Conservation (phyloP, 2,113 vertebrate species). For the Tauraco erythrolophus region DNA sequence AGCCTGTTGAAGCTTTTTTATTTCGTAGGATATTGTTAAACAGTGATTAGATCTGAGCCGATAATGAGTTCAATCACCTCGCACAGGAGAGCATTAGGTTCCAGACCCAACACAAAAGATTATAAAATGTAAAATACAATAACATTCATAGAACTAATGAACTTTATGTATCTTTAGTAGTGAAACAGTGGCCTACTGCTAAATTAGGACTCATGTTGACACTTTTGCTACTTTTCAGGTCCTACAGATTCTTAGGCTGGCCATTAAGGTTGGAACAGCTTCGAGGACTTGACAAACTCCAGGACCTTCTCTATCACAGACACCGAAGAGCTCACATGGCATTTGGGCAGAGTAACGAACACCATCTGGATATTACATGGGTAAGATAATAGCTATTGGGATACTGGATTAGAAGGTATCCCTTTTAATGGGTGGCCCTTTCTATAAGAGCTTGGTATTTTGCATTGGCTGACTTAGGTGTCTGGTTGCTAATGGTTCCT, state of each 20-base stretch:
- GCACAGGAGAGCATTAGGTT: background rate
- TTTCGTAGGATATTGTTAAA: background rate
- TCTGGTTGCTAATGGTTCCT: background rate
- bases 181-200: background rate
- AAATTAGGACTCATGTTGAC: background rate
- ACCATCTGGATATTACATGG: background rate
- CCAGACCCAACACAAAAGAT: background rate
- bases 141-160: background rate
- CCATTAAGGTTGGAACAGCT: background rate
- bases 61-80: background rate
- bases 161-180: background rate
- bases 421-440: background rate
- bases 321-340: background rate
- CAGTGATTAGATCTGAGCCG: background rate
- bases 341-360: background rate
- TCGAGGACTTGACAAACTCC: background rate
- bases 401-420: background rate
- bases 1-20: background rate
- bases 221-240: background rate
- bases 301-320: background rate
- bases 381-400: background rate
- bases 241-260: background rate
- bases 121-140: background rate
- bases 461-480: background rate
- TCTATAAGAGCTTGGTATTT: background rate